Base-by-base conservation (phyloP, 2,888 invertebrate species). In the Amphimallon solstitiale region DNA sequence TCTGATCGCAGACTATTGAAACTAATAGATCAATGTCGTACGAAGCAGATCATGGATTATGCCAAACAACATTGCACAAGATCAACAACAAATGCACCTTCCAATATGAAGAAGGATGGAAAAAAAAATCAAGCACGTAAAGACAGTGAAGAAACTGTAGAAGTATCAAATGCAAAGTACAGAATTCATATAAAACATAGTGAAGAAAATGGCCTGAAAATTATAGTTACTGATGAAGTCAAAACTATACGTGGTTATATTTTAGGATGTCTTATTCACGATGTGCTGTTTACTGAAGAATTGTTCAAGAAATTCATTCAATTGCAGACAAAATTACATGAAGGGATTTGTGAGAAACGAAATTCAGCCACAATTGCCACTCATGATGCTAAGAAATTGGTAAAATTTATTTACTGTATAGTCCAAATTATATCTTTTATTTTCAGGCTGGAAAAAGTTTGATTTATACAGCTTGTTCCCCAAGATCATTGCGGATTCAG, bases 331-430 rank as follows among this genome's bases (percentile, higher is more conserved):
- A 92, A 89, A 77, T 80, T 92, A 23, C 92, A 92, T 74, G 91
- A 92, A 69, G 87, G 87, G 0, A 83, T 92, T 7, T 94, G 94
- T 78, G 89, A 91, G 61, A 93, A 92, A 77, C 84, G 94, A 72
- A 91, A 90, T 74, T 82, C 85, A 0, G 92, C 93, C 0, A 93
- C 94, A 0, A 91, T 94, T 66, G 94, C 94, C 2, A 94, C 94
- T 0, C 95, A 95, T 80, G 94, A 94, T 79, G 81, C 92, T 69
- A 84, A 82, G 40, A 87, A 89, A 74, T 82, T 94, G 67, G 78
- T 81, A 74, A 76, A 7, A 29, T 29, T 29, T 3, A 29, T 5
- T 7, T 29, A 7, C 1, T 7, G 5, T 29, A 5, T 29, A 29
- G n/a, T 29, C 29, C 5, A 29, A 5, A 29, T 29, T 29, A 3